phyloP scores from a whole-genome alignment of 2,113 vertebrate species.

The Tupaia tana region DNA sequence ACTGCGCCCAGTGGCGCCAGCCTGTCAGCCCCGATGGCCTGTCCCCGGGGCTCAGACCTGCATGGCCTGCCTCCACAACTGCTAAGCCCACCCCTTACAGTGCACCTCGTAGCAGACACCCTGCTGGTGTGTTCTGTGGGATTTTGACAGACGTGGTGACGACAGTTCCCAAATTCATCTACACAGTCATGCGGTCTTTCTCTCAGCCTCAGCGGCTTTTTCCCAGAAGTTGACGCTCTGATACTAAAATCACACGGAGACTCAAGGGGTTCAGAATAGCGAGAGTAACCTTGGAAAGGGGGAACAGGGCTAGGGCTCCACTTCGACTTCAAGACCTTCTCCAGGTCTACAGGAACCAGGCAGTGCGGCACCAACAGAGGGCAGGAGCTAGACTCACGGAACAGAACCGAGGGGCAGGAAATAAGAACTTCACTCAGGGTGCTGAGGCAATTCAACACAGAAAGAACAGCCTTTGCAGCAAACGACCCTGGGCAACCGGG shows the following conservation, averaged over 20 bases:
- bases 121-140: not conserved
- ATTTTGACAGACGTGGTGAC: fast-evolving
- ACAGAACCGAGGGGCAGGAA: too few species aligned
- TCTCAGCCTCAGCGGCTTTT: not conserved
- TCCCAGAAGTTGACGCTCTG: not conserved
- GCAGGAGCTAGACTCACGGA: not conserved
- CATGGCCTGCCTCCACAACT: too few species aligned
- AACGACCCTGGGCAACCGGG: not conserved
- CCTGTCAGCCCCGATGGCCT: fast-evolving
- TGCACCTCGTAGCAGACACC: not conserved
- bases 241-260: not conserved
- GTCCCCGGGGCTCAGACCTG: too few species aligned
- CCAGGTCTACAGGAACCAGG: not conserved
- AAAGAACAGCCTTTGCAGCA: not conserved
- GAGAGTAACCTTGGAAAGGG: not conserved
- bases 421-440: not conserved
- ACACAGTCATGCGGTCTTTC: not conserved
- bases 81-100: fast-evolving
- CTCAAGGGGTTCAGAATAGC: not conserved
- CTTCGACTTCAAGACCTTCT: not conserved
- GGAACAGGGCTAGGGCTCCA: not conserved
- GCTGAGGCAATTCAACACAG: not conserved
- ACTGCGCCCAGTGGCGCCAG: fast-evolving
- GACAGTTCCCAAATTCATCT: not conserved
- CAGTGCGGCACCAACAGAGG: fast-evolving